Conservation (phyloP, 2,888 invertebrate genomes). For the Tachina grossa region DNA sequence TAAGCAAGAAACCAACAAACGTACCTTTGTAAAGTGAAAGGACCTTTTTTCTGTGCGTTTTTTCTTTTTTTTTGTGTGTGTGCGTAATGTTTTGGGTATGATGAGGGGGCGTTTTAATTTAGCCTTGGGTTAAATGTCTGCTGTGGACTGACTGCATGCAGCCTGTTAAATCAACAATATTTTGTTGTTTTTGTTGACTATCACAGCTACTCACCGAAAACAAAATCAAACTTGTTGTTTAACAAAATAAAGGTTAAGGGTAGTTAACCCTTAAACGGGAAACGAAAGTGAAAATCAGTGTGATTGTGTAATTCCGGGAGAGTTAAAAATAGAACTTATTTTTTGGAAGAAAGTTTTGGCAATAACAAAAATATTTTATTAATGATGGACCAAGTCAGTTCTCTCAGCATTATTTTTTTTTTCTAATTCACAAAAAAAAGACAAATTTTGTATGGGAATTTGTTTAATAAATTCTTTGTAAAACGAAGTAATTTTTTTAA, state of each 20-base stretch:
- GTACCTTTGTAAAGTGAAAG: slow-evolving; percentile 16
- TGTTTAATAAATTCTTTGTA: too few relatives aligned
- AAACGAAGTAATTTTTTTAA: too few relatives aligned
- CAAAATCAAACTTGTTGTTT: slow-evolving; percentile 48
- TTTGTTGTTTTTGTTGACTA: background rate
- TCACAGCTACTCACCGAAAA: background rate
- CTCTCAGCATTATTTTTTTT: too few relatives aligned
- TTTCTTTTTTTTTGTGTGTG: background rate
- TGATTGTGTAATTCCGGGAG: background rate
- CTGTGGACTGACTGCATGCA: slow-evolving; percentile 55
- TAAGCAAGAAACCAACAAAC: slow-evolving; percentile 45
- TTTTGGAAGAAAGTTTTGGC: background rate
- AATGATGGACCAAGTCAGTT: too few relatives aligned
- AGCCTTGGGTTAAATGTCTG: slow-evolving; percentile 64
- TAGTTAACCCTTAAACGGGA: slow-evolving; percentile 37
- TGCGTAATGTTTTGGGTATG: background rate
- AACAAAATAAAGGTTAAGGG: slow-evolving; percentile 52
- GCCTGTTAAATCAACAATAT: slow-evolving; percentile 26
- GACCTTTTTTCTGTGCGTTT: slow-evolving; percentile 1
- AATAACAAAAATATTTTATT: too few relatives aligned
- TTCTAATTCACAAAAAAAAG: too few relatives aligned
- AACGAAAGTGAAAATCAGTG: background rate
- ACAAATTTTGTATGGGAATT: too few relatives aligned
- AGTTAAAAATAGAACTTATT: background rate
- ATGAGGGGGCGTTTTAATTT: slow-evolving; percentile 20